Conservation (phyloP, 2,797 vertebrate species). For the Epinephelus awoara region DNA sequence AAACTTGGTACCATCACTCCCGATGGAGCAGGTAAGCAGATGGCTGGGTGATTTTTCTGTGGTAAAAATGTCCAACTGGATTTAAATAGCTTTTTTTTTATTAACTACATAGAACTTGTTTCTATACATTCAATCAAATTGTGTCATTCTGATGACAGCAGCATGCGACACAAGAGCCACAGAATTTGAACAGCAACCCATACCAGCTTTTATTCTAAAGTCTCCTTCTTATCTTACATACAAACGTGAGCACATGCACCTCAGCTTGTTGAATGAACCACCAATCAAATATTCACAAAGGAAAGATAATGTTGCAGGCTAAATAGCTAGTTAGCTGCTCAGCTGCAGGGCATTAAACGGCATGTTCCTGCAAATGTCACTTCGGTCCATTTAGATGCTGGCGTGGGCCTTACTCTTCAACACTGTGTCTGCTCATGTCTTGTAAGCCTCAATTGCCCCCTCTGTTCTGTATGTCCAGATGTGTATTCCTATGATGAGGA, state of each 20-base stretch:
- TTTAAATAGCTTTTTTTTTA: not conserved
- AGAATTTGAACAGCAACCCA: slow-evolving; percentile 2
- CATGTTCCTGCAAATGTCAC: not conserved
- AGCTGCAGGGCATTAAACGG: not conserved
- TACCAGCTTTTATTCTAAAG: not conserved
- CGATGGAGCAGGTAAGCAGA: slow-evolving; percentile 91
- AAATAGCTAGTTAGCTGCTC: not conserved
- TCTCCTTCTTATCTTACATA: not conserved
- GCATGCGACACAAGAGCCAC: not conserved
- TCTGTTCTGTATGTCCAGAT: slow-evolving; percentile 78
- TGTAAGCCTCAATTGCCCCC: not conserved
- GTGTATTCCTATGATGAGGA: slow-evolving; percentile 99
- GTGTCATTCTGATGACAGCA: not conserved
- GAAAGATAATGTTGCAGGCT: not conserved
- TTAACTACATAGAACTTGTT: not conserved
- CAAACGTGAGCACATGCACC: not conserved
- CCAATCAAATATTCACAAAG: not conserved
- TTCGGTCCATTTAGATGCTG: not conserved
- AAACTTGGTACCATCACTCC: slow-evolving; percentile 99
- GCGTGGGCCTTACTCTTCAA: not conserved
- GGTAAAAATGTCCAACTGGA: not conserved
- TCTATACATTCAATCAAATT: not conserved
- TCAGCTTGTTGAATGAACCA: not conserved
- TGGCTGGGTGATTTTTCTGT: not conserved
- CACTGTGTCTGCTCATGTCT: not conserved